Conservation (phyloP, 2,888 invertebrate genomes). For the Alloscopus bannaensis region DNA sequence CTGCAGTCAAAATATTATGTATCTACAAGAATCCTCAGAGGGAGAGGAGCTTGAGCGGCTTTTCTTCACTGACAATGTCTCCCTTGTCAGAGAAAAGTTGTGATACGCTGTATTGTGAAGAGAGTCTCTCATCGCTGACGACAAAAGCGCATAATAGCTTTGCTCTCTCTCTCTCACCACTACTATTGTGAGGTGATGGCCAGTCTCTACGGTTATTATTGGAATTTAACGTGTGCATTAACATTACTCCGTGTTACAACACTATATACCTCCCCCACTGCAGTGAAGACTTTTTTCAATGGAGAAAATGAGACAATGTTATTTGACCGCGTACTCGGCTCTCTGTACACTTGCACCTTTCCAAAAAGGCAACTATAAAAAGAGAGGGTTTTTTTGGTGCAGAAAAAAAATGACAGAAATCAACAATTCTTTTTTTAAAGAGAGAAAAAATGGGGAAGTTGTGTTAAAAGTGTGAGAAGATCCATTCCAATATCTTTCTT, state of each 20-base stretch:
- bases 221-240: background rate
- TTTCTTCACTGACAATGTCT: no score
- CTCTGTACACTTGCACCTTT: background rate
- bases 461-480: conserved; percentile 49
- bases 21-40: no score
- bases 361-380: background rate
- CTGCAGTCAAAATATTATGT: background rate
- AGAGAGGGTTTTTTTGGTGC: no score
- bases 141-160: no score
- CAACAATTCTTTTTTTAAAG: conserved; percentile 73
- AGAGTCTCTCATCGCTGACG: no score
- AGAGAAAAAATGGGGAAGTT: conserved; percentile 23
- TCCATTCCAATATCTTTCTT: conserved; percentile 70
- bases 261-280: no score
- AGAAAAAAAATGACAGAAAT: conserved; percentile 71
- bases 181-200: no score
- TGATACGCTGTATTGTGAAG: background rate
- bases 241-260: no score
- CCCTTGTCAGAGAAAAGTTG: background rate
- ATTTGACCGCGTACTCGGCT: conserved; percentile 2
- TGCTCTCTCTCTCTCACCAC: no score
- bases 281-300: no score
- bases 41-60: no score
- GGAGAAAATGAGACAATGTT: background rate
- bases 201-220: no score